Base-by-base conservation (phyloP, 2,113 vertebrate species). In the Eulemur macaco region DNA sequence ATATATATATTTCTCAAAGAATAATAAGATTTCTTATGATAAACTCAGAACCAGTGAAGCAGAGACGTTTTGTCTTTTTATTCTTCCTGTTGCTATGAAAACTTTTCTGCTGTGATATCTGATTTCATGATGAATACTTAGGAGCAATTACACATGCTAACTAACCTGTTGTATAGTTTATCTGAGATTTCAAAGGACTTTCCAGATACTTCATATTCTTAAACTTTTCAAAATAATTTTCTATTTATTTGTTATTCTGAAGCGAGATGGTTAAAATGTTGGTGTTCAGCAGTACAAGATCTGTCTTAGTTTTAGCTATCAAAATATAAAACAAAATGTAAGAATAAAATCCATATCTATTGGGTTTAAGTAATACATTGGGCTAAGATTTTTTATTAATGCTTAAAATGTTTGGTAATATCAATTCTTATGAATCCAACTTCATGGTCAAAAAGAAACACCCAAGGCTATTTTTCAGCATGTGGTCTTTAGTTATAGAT, bases 211-310 rank as follows among this genome's bases (percentile, higher is more conserved):
- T 82, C 58, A 97, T 52, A 17, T 71, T 39, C 45, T 87, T 86
- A 64, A 71, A 71, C n/a, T 96, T 86, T 95, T 39, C 15, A 93
- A 58, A 85, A 91, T 68, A 50, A 80, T 94, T 91, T 78, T 89
- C 37, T 91, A 39, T 42, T 18, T 0, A 80, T 94, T 76, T 29
- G 54, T 78, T 71, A 84, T 54, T 95, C 90, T 23, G 45, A 93
- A 96, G 37, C 34, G 11, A 81, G 47, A 29, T 73, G 27, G 86
- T 69, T 50, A 69, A 76, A 93, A n/a, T 85, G 0, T 27, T 50
- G 20, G 6, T 52, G 42, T 39, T 63, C 39, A 25, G 34, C 39
- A 86, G 25, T 37, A 80, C 5, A 64, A 60, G 20, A 9, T 54
- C 1, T 31, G 21, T 34, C 1, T 86, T 37, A 64, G 2, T 83